Evolutionary conservation across 2,797 vertebrate genomes (phyloP), one percentile per base, ranked within the genome.

Genomic region (Oreochromis grahami): DNA sequence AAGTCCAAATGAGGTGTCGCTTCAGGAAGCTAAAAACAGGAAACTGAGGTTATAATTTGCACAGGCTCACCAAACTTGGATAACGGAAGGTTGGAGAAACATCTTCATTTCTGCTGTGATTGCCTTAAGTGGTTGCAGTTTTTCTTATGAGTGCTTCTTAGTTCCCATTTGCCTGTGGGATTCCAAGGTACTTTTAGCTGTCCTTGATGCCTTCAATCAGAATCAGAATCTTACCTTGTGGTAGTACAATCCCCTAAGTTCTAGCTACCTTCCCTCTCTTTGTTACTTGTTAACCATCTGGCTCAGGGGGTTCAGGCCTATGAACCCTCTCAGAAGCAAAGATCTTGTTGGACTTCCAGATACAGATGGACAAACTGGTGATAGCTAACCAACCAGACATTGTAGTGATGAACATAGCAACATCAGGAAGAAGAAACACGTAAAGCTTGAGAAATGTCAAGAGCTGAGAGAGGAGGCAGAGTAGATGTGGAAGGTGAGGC

Each of bases 161-260:
- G 32, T n/a, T 36, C 32, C 17, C 32, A 63, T 63, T 63, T 36
- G 32, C 32, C 6, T 60, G 32, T 60, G 9, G 32, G 58, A 60
- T 60, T 60, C 17, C 32, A 63, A 36, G 58, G 58, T 36, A 36
- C 58, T 36, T n/a, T 1, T 36, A 63, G 32, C 58, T 63, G 32
- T 63, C 19, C 36, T 63, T 12, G 58, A 36, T 63, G 32, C 58
- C 58, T 36, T 63, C 19, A 13, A 36, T 63, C 32, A 63, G 32
- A 36, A 63, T 63, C 58, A 63, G 32, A 63, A 63, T 63, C 19
- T 63, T 63, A 63, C 19, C n/a, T 63, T 36, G 58, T 63, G 32
- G 32, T 63, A n/a, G 32, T 36, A 63, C 6, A 36, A 63, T 36
- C 58, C 6, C 58, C 10, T 63, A 0, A 0, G 32, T 63, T 63